Percentiles rank a stretch among this genome's conserved stretches.
These are phyloP conservation scores for Leptinotarsa juncta DNA, from an alignment of 2,888 invertebrate species.

Conservation along the genomic window DNA sequence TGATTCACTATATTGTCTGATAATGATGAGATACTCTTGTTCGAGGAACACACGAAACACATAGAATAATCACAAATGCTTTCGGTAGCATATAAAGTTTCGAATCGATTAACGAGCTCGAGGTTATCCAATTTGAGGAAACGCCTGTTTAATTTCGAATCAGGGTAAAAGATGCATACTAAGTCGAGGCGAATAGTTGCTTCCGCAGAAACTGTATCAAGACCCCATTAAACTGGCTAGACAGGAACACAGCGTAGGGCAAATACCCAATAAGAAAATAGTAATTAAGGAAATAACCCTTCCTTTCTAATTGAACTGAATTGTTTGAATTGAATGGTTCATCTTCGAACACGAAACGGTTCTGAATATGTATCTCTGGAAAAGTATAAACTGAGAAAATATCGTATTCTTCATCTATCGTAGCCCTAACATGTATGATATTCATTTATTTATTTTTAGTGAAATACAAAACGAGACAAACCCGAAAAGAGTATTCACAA, in stretches of 20 bases:
- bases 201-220: conserved; percentile 8
- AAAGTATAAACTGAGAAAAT: neutral
- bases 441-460: too few species aligned
- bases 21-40: too few species aligned
- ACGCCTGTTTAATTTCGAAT: neutral
- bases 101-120: neutral
- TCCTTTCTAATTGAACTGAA: neutral
- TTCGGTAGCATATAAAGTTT: too few species aligned
- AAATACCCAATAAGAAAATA: neutral
- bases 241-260: neutral
- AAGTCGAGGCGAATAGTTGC: neutral
- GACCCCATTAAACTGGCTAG: conserved; percentile 9
- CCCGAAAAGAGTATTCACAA: too few species aligned
- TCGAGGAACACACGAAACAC: too few species aligned
- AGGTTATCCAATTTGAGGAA: neutral
- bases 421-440: too few species aligned
- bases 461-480: too few species aligned
- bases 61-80: too few species aligned
- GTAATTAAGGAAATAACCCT: conserved; percentile 4
- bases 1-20: too few species aligned
- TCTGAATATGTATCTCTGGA: neutral
- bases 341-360: neutral
- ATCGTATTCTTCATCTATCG: neutral
- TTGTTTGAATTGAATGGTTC: neutral
- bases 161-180: neutral